Conservation (phyloP, 1,140 invertebrate genomes). For the Euura saliciscinereae region DNA sequence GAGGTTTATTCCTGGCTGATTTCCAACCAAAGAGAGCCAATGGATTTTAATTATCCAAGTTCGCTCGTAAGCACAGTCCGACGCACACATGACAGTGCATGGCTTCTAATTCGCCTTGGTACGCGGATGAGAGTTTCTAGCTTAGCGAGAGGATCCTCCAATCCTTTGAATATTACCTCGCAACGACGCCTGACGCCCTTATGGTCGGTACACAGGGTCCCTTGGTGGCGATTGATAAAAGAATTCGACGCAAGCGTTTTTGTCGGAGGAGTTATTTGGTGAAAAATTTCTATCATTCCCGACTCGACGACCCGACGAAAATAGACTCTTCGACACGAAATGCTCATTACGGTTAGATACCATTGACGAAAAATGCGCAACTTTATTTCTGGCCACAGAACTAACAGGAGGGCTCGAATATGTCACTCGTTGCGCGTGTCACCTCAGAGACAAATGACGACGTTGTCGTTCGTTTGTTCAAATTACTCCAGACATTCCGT, state of each 20-base stretch:
- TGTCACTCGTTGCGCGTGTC: constrained; percentile 49
- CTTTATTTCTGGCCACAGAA: constrained; percentile 2
- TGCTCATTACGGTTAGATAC: constrained; percentile 13
- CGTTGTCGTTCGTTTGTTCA: constrained; percentile 58
- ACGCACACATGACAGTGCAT: neutral
- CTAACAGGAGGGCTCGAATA: neutral
- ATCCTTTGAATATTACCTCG: too few relatives aligned
- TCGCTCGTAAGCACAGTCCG: constrained; percentile 51
- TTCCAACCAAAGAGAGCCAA: constrained; percentile 47
- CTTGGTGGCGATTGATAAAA: too few relatives aligned
- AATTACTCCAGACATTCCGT: constrained; percentile 54
- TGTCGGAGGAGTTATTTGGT: too few relatives aligned
- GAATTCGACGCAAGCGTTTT: too few relatives aligned
- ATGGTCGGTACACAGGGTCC: too few relatives aligned
- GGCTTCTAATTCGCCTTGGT: neutral
- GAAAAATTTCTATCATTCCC: neutral
- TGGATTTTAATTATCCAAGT: constrained; percentile 59
- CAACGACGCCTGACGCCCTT: neutral
- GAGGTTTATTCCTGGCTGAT: constrained; percentile 41
- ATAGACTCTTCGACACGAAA: constrained; percentile 21
- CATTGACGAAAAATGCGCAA: constrained; percentile 9
- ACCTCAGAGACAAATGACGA: constrained; percentile 56
- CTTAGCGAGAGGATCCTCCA: neutral
- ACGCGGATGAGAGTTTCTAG: neutral
- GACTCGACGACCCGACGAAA: neutral